Conservation (phyloP, 1,140 invertebrate genomes). For the fruit fly (Drosophila melanogaster) region DNA sequence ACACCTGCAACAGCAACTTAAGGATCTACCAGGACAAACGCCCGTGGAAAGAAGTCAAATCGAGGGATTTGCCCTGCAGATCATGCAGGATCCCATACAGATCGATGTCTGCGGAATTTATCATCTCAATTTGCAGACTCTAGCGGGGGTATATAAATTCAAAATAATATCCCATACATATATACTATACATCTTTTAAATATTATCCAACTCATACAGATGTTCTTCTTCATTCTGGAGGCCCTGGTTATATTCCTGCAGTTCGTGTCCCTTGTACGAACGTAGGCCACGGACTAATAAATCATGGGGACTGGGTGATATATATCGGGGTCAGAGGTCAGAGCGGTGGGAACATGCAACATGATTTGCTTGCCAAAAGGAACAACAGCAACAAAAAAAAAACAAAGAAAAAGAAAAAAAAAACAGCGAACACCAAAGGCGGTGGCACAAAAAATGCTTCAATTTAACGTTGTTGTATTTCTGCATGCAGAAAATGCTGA, state of each 20-base stretch:
- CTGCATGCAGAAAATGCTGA: conserved; percentile 41
- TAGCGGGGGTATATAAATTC: conserved; percentile 34
- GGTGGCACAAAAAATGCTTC: not conserved
- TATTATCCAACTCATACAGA: conserved; percentile 15
- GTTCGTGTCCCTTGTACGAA: conserved; percentile 47
- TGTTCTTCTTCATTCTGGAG: conserved; percentile 69
- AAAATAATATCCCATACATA: not conserved
- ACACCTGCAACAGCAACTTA: conserved; percentile 20
- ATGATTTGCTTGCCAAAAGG: conserved; percentile 25
- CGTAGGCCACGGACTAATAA: conserved; percentile 26
- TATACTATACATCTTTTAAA: not conserved
- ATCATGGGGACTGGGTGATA: conserved; percentile 14
- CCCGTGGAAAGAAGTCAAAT: conserved; percentile 13
- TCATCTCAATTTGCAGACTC: conserved; percentile 54
- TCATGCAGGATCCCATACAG: conserved; percentile 65
- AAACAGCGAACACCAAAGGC: too few relatives aligned
- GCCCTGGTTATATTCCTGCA: conserved; percentile 66
- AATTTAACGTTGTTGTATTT: conserved; percentile 39
- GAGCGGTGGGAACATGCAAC: conserved; percentile 20
- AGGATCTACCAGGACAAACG: conserved; percentile 2
- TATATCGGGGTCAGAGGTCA: conserved; percentile 13
- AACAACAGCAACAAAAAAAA: not conserved
- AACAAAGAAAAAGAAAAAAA: not conserved
- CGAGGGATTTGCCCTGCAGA: conserved; percentile 61
- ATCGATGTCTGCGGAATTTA: conserved; percentile 67